Evolutionary conservation across 64 coral and sea anemone species (phyloP).

Genomic region (Orbicella faveolata): DNA sequence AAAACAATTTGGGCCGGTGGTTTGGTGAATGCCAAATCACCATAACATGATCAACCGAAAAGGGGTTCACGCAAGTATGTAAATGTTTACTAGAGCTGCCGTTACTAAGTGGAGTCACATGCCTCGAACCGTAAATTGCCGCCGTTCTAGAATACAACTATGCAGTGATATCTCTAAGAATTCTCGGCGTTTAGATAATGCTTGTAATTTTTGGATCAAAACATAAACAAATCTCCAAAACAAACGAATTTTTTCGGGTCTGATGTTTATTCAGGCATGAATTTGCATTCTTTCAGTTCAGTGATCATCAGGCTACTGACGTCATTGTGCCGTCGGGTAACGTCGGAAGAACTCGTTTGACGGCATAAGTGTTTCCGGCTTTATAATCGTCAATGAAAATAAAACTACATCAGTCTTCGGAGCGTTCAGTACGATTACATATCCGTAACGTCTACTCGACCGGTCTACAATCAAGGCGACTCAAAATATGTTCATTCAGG

Average conservation of each 20-base stretch:
- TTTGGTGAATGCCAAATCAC: background rate
- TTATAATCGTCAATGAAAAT: conserved; percentile 39
- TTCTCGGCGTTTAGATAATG: background rate
- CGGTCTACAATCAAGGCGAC: background rate
- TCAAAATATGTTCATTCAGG: conserved; percentile 33
- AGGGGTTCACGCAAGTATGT: conserved; percentile 20
- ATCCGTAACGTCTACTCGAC: conserved; percentile 6
- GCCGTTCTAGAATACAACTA: background rate
- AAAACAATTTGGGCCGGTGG: background rate
- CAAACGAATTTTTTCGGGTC: background rate
- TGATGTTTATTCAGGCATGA: conserved; percentile 21
- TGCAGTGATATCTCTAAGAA: background rate
- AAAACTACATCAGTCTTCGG: conserved; percentile 30
- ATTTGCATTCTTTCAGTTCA: conserved; percentile 3
- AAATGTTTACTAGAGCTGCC: conserved; percentile 40
- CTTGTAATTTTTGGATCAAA: background rate
- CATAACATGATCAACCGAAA: background rate
- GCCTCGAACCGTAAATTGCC: background rate
- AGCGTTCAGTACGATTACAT: conserved; percentile 14
- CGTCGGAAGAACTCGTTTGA: conserved; percentile 30
- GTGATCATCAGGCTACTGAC: conserved; percentile 1
- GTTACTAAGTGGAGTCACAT: conserved; percentile 8
- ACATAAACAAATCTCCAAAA: background rate
- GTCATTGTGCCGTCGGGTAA: conserved; percentile 14
- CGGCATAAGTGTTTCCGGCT: conserved; percentile 41